phyloP scores from a whole-genome alignment of 2,888 invertebrate species.

The Rhynchonema sp. region DNA sequence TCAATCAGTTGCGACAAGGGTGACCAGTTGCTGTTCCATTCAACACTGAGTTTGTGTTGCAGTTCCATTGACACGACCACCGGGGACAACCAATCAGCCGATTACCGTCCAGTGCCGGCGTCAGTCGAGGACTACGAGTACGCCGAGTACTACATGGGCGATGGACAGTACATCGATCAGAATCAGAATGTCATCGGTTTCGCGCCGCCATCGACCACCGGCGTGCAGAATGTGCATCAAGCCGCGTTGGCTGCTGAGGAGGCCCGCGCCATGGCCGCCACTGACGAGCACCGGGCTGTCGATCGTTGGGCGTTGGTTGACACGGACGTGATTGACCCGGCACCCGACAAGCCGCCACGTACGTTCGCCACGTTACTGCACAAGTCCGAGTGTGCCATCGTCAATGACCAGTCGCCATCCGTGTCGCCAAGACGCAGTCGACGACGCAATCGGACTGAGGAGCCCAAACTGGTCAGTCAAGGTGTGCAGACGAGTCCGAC shows the following conservation, averaged over 20 bases:
- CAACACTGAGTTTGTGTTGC: background rate
- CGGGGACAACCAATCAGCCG: background rate
- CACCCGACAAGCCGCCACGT: conserved; percentile 5
- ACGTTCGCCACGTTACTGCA: conserved; percentile 6
- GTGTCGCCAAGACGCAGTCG: no score
- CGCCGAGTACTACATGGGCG: conserved; percentile 13
- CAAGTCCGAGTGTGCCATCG: background rate
- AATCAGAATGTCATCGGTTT: conserved; percentile 26
- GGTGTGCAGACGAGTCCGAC: background rate
- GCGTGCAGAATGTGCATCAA: conserved; percentile 9
- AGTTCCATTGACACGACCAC: background rate
- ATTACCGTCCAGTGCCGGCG: background rate
- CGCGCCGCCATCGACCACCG: conserved; percentile 11
- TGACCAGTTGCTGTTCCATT: no score
- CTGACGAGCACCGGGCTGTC: background rate
- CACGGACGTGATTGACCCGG: background rate
- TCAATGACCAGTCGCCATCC: background rate
- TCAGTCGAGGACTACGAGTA: conserved; percentile 11
- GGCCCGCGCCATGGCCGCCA: conserved; percentile 1
- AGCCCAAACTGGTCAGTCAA: background rate
- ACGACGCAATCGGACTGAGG: no score
- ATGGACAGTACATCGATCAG: conserved; percentile 20
- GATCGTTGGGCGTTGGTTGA: background rate
- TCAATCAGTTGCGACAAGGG: no score
- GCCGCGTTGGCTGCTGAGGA: conserved; percentile 1